These are phyloP conservation scores for Papilio machaon DNA, from an alignment of 1,140 invertebrate genomes.

Conservation along the genomic window DNA sequence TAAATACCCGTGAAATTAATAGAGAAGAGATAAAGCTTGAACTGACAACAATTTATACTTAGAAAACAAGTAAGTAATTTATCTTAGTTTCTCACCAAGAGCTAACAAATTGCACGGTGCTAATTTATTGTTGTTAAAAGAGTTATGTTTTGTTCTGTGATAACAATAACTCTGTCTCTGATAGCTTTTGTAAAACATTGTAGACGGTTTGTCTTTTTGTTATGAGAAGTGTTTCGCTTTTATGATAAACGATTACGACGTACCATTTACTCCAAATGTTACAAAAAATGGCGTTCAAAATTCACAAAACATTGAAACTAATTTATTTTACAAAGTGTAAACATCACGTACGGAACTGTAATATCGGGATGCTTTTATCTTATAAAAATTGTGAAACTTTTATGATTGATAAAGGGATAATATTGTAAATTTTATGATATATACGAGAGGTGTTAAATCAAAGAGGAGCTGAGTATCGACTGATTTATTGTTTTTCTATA, in stretches of 20 bases:
- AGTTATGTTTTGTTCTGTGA: background rate
- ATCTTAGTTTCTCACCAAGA: background rate
- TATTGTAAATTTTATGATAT: no score
- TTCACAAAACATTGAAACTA: no score
- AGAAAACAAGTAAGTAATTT: background rate
- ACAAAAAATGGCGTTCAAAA: background rate
- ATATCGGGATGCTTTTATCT: no score
- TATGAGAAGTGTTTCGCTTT: background rate
- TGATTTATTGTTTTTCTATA: no score
- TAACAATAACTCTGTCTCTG: background rate
- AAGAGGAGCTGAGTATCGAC: no score
- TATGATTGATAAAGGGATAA: no score
- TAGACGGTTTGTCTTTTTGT: background rate
- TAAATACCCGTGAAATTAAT: background rate
- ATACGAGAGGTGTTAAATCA: no score
- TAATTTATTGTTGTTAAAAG: background rate
- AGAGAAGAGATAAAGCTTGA: background rate
- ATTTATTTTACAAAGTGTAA: no score
- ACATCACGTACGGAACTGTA: no score
- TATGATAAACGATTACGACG: background rate
- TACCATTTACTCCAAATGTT: background rate
- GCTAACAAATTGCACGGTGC: background rate
- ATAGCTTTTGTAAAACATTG: no score
- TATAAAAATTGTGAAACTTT: no score
- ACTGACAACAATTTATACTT: background rate